Conservation (phyloP, 1,140 invertebrate species). For the Ips nitidus region DNA sequence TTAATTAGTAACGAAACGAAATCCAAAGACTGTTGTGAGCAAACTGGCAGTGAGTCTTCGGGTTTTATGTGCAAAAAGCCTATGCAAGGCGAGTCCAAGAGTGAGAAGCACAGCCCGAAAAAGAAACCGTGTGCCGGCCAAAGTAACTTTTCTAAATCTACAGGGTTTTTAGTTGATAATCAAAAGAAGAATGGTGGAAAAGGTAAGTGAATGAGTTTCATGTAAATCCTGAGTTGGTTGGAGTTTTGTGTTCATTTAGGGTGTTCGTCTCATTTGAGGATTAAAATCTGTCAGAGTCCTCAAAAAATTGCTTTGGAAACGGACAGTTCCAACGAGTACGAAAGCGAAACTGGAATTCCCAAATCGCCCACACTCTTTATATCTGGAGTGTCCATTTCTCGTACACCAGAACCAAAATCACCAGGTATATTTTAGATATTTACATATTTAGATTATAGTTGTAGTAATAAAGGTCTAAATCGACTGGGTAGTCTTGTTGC, state of each 20-base stretch:
- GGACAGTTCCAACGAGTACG: conserved; percentile 60
- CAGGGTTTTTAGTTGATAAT: conserved; percentile 46
- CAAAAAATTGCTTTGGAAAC: conserved; percentile 51
- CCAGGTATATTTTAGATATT: conserved; percentile 41
- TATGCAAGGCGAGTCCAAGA: conserved; percentile 37
- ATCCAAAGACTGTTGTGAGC: conserved; percentile 43
- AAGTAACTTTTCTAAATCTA: conserved; percentile 48
- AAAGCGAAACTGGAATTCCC: conserved; percentile 61
- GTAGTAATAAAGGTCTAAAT: no score
- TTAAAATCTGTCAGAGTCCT: conserved; percentile 48
- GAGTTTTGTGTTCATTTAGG: conserved; percentile 13
- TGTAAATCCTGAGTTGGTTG: no score
- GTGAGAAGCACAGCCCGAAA: conserved; percentile 47
- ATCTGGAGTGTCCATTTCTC: conserved; percentile 62
- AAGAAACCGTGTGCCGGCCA: conserved; percentile 39
- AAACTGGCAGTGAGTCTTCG: conserved; percentile 1
- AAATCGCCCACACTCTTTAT: conserved; percentile 63
- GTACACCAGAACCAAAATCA: conserved; percentile 58
- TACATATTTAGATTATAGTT: no score
- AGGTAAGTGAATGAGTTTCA: conserved; percentile 7
- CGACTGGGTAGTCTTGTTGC: no score
- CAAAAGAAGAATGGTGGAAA: conserved; percentile 40
- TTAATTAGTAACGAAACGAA: conserved; percentile 41
- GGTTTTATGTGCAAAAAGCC: conserved; percentile 27
- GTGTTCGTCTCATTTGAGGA: conserved; percentile 44